Evolutionary conservation across 2,888 invertebrate genomes (phyloP), one percentile per base, ranked within the genome.

Genomic region (Lamellibrachia satsuma): DNA sequence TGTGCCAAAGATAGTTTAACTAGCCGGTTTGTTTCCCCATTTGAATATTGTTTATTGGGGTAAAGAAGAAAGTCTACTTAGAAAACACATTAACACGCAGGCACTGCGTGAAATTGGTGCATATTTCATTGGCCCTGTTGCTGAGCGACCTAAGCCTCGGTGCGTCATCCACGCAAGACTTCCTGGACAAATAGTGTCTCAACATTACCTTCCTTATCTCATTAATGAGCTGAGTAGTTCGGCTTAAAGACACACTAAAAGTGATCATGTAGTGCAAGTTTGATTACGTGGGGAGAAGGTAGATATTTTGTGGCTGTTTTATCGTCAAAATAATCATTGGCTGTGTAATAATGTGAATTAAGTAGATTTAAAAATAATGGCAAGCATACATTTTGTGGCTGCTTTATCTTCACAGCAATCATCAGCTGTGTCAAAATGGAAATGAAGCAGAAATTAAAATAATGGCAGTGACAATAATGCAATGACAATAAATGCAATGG

Each of bases 21-120:
- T 9, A 4, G 2, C 55, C 55, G 9, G 7, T 75, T 4, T 75
- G 75, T 75, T 4, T 75, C 22, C n/a, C 6, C n/a, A 22, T 15
- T 11, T 75, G 22, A 75, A 75, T 75, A 22, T 75, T 22, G 75
- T 75, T 75, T 75, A 75, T 75, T 75, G 75, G 15, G 75, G 75
- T 75, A n/a, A 75, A 75, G 75, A 75, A 75, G 75, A 75, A 75
- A 75, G 75, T 11, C 75, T 75, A 75, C 75, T 75, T 75, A 75
- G 75, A 75, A 75, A 75, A 75, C 3, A 75, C 75, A 75, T 75
- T 75, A 75, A 39, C 75, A 22, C 75, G 3, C 22, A 22, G 75
- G 22, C 75, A 22, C 22, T 15, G 75, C 22, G 75, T 75, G 75
- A 75, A 22, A 22, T 75, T 22, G 75, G 75, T 75, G 75, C 75